Percentiles rank a stretch among this genome's conserved stretches.
phyloP scores from a whole-genome alignment of 2,797 vertebrate species.

The Tiaroga cobitis region DNA sequence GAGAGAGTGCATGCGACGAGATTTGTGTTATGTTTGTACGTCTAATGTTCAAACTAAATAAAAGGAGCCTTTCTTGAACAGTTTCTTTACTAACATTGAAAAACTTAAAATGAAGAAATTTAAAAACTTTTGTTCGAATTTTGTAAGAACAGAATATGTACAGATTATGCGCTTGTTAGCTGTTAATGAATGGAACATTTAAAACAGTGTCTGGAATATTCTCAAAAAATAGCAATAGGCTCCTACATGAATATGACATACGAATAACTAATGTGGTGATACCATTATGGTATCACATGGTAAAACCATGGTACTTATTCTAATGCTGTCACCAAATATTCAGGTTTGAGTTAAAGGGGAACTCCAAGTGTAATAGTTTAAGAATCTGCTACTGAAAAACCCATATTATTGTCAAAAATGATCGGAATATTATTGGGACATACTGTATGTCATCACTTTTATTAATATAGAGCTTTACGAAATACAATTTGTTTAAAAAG shows the following conservation, averaged over 20 bases:
- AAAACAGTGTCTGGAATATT: background rate
- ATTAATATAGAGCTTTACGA: too few relatives aligned
- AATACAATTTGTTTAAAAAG: too few relatives aligned
- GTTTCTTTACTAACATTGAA: background rate
- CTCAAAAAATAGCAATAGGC: background rate
- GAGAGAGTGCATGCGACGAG: conserved; percentile 34
- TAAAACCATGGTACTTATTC: background rate
- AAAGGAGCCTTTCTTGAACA: conserved; percentile 27
- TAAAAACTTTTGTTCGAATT: background rate
- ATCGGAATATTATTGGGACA: too few relatives aligned
- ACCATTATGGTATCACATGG: background rate
- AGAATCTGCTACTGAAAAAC: background rate
- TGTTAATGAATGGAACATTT: background rate
- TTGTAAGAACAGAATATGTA: background rate
- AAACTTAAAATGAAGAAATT: conserved; percentile 8
- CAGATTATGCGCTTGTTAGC: background rate
- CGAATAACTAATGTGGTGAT: background rate
- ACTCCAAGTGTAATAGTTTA: background rate
- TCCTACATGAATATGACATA: too few relatives aligned
- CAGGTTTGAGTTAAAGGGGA: background rate
- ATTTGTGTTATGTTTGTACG: conserved; percentile 41
- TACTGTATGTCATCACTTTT: too few relatives aligned
- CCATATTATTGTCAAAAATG: background rate
- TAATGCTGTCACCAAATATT: background rate
- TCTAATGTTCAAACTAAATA: conserved; percentile 40